Evolutionary conservation across 2,888 invertebrate species (phyloP), one percentile per base, ranked within the genome.

Genomic region (Cataglyphis cursor): DNA sequence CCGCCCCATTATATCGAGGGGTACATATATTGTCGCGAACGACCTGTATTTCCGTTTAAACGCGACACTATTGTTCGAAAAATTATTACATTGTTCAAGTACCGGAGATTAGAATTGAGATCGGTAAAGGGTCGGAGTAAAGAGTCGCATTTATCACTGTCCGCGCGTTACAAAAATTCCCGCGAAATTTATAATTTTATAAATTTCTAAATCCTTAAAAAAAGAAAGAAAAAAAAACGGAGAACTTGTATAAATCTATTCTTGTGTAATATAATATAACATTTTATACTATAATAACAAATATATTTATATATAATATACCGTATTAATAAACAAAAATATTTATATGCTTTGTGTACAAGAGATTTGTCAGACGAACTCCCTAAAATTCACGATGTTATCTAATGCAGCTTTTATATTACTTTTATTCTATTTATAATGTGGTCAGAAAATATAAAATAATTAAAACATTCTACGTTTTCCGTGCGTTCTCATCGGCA

Each of bases 1-100:
- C 44, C 54, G 59, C 66, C 59, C 65, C 81, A 84, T 89, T 87
- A 87, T 86, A 83, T 86, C 87, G 62, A 87, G 86, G 80, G 41
- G 18, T 78, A 81, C 61, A 64, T 78, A 72, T 66, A 84, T 61
- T 82, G 75, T 61, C 81, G 66, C 75, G 70, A 68, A 61, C 82
- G 78, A 66, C 75, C 38, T 82, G 81, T 74, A 82, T 87, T 88
- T 87, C 84, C 85, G 66, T 61, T 87, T 84, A 85, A 82, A 80
- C 81, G 66, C 82, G 70, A 87, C 72, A 64, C 81, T 59, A 70
- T 51, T 51, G 62, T 57, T 62, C 61, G 81, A 68, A 81, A 82
- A 87, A 70, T 76, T 83, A 64, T 57, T 41, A 24, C 21, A 59
- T 57, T 62, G 62, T 70, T 65, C 85, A 68, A 54, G 38, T 24